A percentile compares a stretch with the other conserved stretches of the same genome.
Evolutionary conservation across 2,888 invertebrate species (phyloP).

Genomic region (Apomyelois bistriatella): DNA sequence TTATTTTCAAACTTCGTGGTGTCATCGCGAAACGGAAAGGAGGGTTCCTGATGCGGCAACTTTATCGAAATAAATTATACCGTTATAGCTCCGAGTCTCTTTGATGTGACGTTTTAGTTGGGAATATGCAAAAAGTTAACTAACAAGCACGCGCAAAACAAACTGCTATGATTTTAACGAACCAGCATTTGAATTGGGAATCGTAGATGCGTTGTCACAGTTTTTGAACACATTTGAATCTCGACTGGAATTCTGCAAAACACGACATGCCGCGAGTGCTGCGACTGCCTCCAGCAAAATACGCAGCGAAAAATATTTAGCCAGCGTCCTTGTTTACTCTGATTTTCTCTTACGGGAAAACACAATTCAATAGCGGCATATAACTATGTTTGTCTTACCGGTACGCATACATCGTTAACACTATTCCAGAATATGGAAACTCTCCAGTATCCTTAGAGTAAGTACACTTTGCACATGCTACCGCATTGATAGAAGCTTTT

Average conservation of each 20-base stretch:
- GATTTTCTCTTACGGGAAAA: conserved; percentile 9
- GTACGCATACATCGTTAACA: conserved; percentile 2
- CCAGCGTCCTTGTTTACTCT: conserved; percentile 11
- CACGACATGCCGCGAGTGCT: conserved; percentile 3
- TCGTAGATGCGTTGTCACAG: conserved; percentile 11
- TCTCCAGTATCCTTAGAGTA: background rate
- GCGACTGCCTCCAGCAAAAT: conserved; percentile 10
- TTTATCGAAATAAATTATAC: conserved; percentile 44
- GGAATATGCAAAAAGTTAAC: conserved; percentile 45
- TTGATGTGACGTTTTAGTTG: conserved; percentile 42
- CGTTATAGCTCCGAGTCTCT: conserved; percentile 35
- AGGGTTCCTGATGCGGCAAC: conserved; percentile 30
- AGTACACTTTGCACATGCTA: too few relatives aligned
- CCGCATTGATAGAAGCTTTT: too few relatives aligned
- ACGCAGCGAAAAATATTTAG: conserved; percentile 2
- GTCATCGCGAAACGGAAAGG: conserved; percentile 32
- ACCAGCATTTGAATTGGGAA: conserved; percentile 37
- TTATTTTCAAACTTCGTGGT: conserved; percentile 25
- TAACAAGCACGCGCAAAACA: conserved; percentile 41
- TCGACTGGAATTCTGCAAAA: conserved; percentile 12
- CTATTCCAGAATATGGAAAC: background rate
- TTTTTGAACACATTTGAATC: conserved; percentile 11
- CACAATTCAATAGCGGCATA: conserved; percentile 7
- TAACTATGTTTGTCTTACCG: conserved; percentile 1
- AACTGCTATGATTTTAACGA: conserved; percentile 43